These are phyloP conservation scores for Coleophora flavipennella DNA, from an alignment of 2,888 invertebrate species.

Conservation along the genomic window DNA sequence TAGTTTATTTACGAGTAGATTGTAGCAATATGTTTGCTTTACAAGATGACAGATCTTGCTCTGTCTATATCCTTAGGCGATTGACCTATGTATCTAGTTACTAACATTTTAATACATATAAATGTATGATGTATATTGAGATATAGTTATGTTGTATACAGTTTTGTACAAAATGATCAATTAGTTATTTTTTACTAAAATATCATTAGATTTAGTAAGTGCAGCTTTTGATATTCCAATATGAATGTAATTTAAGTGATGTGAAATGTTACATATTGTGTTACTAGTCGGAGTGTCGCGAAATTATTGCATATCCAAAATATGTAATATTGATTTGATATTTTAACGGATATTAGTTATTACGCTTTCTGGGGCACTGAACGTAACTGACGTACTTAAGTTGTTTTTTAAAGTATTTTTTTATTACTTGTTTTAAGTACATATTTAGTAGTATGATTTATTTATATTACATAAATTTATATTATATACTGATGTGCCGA, in stretches of 20 bases:
- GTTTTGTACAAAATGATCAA: slow-evolving; percentile 57
- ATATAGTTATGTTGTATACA: slow-evolving; percentile 31
- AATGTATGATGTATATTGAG: slow-evolving; percentile 11
- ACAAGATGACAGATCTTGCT: no score
- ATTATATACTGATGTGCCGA: no score
- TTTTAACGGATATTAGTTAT: slow-evolving; percentile 40
- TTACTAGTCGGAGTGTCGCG: slow-evolving; percentile 49
- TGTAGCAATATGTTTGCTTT: no score
- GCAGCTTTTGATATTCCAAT: slow-evolving; percentile 58
- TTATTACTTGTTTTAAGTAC: background rate
- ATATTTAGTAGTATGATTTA: no score
- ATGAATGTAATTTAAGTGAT: slow-evolving; percentile 28
- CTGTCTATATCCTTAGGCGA: no score
- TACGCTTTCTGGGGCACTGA: slow-evolving; percentile 36
- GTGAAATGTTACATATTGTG: slow-evolving; percentile 20
- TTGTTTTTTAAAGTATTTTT: no score
- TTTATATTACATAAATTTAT: no score
- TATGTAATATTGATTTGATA: slow-evolving; percentile 27
- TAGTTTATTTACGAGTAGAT: no score
- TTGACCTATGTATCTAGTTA: no score
- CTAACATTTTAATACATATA: no score
- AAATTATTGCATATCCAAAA: slow-evolving; percentile 43
- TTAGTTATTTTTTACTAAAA: slow-evolving; percentile 59
- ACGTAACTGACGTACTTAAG: no score
- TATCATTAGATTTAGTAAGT: slow-evolving; percentile 39